These are phyloP conservation scores for Aspidoscelis tigris DNA, from an alignment of 2,113 vertebrate genomes.

Conservation along the genomic window DNA sequence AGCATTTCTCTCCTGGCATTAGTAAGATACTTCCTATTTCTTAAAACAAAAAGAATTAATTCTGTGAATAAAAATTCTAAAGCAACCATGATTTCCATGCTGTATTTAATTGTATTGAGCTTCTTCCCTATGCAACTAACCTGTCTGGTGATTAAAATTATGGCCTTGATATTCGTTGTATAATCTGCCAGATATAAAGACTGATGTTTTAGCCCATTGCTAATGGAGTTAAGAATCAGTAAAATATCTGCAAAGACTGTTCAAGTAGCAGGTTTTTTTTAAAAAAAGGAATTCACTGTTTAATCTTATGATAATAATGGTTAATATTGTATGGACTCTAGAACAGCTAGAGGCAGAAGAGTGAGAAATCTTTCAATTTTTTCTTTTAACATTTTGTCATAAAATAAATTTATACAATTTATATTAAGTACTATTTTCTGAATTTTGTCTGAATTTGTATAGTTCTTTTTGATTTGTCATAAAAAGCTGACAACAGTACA, in stretches of 20 bases:
- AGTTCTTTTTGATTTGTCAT: not conserved
- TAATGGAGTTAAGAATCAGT: too few relatives aligned
- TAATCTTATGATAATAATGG: too few relatives aligned
- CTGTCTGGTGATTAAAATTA: not conserved
- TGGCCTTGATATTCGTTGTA: not conserved
- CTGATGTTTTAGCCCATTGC: not conserved
- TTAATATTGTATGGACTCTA: too few relatives aligned
- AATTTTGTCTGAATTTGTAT: not conserved
- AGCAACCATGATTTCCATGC: not conserved
- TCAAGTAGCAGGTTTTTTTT: not conserved
- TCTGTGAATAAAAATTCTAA: not conserved
- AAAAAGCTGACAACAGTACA: too few relatives aligned
- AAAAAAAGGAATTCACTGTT: not conserved
- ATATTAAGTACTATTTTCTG: too few relatives aligned
- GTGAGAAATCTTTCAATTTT: too few relatives aligned
- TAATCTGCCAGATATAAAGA: not conserved
- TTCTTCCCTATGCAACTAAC: constrained; percentile 3
- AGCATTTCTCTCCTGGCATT: rapidly evolving
- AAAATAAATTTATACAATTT: too few relatives aligned
- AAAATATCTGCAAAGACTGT: too few relatives aligned
- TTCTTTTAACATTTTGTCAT: too few relatives aligned
- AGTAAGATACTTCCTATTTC: not conserved
- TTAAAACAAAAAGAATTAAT: not conserved
- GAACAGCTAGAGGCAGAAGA: too few relatives aligned
- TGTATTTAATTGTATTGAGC: not conserved